Base-by-base conservation (phyloP, 2,888 invertebrate species). In the Nomada fucata region DNA sequence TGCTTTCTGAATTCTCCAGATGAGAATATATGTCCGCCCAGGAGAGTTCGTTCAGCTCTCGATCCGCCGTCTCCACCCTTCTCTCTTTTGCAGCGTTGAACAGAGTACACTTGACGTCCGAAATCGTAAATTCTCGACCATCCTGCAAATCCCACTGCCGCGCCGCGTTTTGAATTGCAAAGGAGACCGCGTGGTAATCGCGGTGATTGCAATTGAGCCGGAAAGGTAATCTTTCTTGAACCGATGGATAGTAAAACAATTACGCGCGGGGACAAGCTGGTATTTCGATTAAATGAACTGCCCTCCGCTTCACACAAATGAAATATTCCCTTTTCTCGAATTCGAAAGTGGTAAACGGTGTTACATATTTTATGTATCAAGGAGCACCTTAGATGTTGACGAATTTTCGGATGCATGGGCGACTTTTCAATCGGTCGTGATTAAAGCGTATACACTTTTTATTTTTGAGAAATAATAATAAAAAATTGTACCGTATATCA, bases 61-160 rank as follows among this genome's bases (percentile, higher is more conserved):
- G 23, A 47, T 26, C 47, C 13, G 53, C 13, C 47, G 2, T 79
- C 53, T 70, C 57, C 20, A 52, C 70, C 29, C 15, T 26, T 10
- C 10, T 29, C 9, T 2, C 26, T 9, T 36, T 7, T 20, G 3
- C 23, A 26, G 1, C 2, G 13, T 3, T 29, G n/a, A 20, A 4
- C 55, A 26, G 2, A 9, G 23, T 44, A 18, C 42, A 20, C 29
- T 36, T 26, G 11, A 26, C 71, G 44, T 47, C 29, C 80, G 42
- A 80, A 80, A 80, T 80, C 80, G 80, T 80, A 79, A 79, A 80
- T 80, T 71, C 55, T 61, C 72, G 36, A 29, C 55, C 7, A 20
- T 20, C 60, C 29, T 44, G 20, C 61, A 52, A 61, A 50, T n/a
- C 64, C 69, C 69, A 36, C 52, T 63, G 42, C 55, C 3, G 11